phyloP scores from a whole-genome alignment of 2,888 invertebrate species.

The Embidobia sp. region DNA sequence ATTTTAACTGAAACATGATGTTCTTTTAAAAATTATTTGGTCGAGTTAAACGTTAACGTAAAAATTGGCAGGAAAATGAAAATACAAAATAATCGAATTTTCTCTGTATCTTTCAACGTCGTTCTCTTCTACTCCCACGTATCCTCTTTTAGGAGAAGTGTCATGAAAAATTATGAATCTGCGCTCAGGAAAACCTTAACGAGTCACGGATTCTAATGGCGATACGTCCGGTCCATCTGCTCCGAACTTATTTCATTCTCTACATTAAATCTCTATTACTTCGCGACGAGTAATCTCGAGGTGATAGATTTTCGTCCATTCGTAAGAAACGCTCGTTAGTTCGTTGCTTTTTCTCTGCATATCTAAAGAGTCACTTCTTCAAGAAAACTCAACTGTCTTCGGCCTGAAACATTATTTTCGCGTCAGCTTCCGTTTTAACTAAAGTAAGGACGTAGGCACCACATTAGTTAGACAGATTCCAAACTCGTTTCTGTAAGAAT shows the following conservation, averaged over 20 bases:
- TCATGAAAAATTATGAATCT: slow-evolving; percentile 67
- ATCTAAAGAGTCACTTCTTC: slow-evolving; percentile 41
- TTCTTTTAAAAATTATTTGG: too few species aligned
- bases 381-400: slow-evolving; percentile 23
- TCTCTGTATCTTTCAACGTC: slow-evolving; percentile 35
- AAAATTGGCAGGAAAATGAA: too few species aligned
- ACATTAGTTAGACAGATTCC: background rate
- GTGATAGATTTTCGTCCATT: slow-evolving; percentile 62
- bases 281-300: slow-evolving; percentile 60
- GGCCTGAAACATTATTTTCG: slow-evolving; percentile 48
- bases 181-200: slow-evolving; percentile 52
- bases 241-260: slow-evolving; percentile 63
- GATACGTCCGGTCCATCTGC: slow-evolving; percentile 64
- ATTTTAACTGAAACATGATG: too few species aligned
- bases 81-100: too few species aligned
- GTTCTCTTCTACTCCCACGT: slow-evolving; percentile 10
- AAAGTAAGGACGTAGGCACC: background rate
- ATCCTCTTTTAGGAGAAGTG: slow-evolving; percentile 19
- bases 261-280: slow-evolving; percentile 65
- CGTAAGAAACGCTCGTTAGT: slow-evolving; percentile 63
- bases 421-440: slow-evolving; percentile 29
- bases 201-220: slow-evolving; percentile 63
- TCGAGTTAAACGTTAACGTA: too few species aligned
- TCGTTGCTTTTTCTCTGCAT: slow-evolving; percentile 59
- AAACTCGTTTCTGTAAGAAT: slow-evolving; percentile 7